These are phyloP conservation scores for Pantelozetes paolii DNA, from an alignment of 2,888 invertebrate genomes.

Conservation along the genomic window DNA sequence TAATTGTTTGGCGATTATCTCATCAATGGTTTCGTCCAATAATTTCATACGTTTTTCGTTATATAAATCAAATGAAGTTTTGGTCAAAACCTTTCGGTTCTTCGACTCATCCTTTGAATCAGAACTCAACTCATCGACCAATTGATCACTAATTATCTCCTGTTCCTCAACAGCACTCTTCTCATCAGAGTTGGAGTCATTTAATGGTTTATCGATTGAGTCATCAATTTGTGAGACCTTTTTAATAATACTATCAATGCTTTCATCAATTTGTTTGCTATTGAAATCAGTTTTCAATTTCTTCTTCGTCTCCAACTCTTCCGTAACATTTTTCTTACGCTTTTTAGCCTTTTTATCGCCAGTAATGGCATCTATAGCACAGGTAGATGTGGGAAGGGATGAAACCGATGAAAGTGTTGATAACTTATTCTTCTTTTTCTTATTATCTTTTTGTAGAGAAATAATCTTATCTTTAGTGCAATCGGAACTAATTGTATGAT, in stretches of 20 bases:
- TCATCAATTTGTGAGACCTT: conserved; percentile 13
- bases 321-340: background rate
- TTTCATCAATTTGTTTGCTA: conserved; percentile 13
- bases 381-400: background rate
- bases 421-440: conserved; percentile 23
- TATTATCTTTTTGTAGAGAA: background rate
- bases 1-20: conserved; percentile 17
- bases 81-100: background rate
- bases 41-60: conserved; percentile 28
- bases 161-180: background rate
- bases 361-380: background rate
- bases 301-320: background rate
- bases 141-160: background rate
- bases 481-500: conserved; percentile 9
- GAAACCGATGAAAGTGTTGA: background rate
- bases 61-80: conserved; percentile 11
- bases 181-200: background rate
- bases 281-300: conserved; percentile 27
- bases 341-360: conserved; percentile 1
- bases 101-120: background rate
- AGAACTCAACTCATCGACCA: background rate
- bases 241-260: conserved; percentile 9
- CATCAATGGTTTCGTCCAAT: conserved; percentile 33
- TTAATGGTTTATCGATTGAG: background rate
- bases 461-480: background rate